A percentile compares a stretch with the other conserved stretches of the same genome.
These are phyloP conservation scores for Mnemiopsis leidyi DNA, from an alignment of 37 sponge, comb jelly and placozoan species.

Conservation along the genomic window DNA sequence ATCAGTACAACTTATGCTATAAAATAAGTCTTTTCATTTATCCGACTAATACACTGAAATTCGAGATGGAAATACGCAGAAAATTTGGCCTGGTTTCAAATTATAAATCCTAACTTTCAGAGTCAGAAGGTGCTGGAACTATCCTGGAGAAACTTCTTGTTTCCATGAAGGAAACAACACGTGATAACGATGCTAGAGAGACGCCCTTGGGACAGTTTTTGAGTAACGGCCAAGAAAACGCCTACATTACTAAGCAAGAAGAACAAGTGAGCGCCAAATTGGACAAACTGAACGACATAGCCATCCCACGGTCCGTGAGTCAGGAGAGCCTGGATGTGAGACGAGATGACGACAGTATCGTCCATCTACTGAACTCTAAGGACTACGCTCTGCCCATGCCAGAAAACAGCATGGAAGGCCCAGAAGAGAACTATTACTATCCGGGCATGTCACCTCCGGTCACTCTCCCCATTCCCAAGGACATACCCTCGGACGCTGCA, in stretches of 20 bases:
- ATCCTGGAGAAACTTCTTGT: constrained; percentile 40
- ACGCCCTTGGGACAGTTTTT: constrained; percentile 20
- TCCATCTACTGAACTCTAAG: constrained; percentile 60
- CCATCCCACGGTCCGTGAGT: background rate
- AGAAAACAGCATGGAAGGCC: background rate
- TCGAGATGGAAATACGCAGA: background rate
- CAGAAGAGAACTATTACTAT: background rate
- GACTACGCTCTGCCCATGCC: constrained; percentile 33
- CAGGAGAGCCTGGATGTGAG: background rate
- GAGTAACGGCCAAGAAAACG: background rate
- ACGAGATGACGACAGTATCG: constrained; percentile 42
- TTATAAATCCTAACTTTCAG: background rate
- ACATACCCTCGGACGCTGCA: background rate
- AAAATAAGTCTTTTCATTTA: background rate
- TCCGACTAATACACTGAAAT: background rate
- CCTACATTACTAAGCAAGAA: constrained; percentile 39
- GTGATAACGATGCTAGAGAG: background rate
- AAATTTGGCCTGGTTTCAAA: no score
- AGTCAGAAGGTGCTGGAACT: constrained; percentile 22
- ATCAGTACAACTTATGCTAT: background rate
- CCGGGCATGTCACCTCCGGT: constrained; percentile 40
- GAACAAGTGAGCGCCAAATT: constrained; percentile 57
- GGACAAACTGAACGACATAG: constrained; percentile 46
- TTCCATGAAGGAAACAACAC: constrained; percentile 24
- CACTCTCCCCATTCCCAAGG: background rate